These are phyloP conservation scores for Gymnodraco acuticeps DNA, from an alignment of 2,797 vertebrate genomes.

Conservation along the genomic window DNA sequence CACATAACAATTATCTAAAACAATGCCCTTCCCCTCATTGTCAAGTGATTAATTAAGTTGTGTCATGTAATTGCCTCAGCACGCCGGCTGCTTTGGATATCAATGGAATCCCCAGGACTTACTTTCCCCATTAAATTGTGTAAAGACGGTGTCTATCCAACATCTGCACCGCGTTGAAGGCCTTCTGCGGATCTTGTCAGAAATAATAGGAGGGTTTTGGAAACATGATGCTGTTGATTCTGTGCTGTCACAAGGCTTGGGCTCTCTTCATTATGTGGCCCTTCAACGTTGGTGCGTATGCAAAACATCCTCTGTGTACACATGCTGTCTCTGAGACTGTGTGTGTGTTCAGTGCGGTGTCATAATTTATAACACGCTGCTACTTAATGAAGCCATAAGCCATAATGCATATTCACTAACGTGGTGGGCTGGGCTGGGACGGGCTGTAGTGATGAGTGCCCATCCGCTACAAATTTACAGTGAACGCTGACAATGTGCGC, in stretches of 20 bases:
- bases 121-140: constrained; percentile 64
- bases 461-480: constrained; percentile 72
- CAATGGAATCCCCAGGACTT: constrained; percentile 66
- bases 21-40: constrained; percentile 86
- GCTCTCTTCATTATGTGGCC: constrained; percentile 79
- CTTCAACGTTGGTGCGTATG: constrained; percentile 69
- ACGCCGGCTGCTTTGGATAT: constrained; percentile 75
- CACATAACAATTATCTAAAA: constrained; percentile 79
- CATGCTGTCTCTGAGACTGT: constrained; percentile 52
- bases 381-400: constrained; percentile 86
- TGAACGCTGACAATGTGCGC: constrained; percentile 53
- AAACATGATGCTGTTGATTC: constrained; percentile 68
- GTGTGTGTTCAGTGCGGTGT: constrained; percentile 66
- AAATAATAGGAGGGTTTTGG: constrained; percentile 54
- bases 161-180: constrained; percentile 40
- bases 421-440: constrained; percentile 67
- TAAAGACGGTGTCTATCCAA: constrained; percentile 40
- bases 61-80: constrained; percentile 82
- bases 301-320: constrained; percentile 67
- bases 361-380: constrained; percentile 81
- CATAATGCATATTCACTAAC: constrained; percentile 84
- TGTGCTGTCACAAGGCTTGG: constrained; percentile 64
- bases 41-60: constrained; percentile 84
- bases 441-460: constrained; percentile 65
- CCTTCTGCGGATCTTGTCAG: constrained; percentile 55